phyloP scores from a whole-genome alignment of 1,140 invertebrate species.

The Lordiphosa clarofinis region DNA sequence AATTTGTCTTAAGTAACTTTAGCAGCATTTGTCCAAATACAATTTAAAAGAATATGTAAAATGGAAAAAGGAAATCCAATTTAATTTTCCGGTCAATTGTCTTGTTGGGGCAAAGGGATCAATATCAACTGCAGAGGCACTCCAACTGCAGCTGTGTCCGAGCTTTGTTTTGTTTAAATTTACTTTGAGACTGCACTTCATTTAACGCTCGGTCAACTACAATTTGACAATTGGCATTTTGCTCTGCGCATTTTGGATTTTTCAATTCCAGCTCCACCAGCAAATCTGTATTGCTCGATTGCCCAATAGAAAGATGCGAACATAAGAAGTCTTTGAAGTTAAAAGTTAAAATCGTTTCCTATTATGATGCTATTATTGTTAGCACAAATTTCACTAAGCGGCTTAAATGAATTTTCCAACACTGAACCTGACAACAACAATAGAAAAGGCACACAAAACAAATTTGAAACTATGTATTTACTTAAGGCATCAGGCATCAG shows the following conservation, averaged over 20 bases:
- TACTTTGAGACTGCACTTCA: slow-evolving; percentile 49
- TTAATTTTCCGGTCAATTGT: slow-evolving; percentile 57
- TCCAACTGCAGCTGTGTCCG: slow-evolving; percentile 15
- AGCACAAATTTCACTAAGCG: slow-evolving; percentile 61
- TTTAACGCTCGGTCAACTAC: slow-evolving; percentile 55
- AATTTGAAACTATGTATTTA: slow-evolving; percentile 74
- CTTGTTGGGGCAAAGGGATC: slow-evolving; percentile 41
- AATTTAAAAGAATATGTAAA: slow-evolving; percentile 17
- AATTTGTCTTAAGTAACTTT: slow-evolving; percentile 40
- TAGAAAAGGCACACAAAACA: slow-evolving; percentile 39
- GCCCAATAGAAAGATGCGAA: slow-evolving; percentile 11
- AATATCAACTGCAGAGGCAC: slow-evolving; percentile 25
- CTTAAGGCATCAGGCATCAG: slow-evolving; percentile 62
- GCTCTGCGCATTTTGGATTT: slow-evolving; percentile 8
- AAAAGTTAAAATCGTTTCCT: slow-evolving; percentile 55
- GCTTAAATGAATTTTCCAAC: slow-evolving; percentile 68
- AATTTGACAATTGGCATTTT: slow-evolving; percentile 33
- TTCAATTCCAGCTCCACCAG: slow-evolving; percentile 36
- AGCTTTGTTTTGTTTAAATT: slow-evolving; percentile 42
- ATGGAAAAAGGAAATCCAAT: slow-evolving; percentile 62
- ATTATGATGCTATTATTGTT: slow-evolving; percentile 68
- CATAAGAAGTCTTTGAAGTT: slow-evolving; percentile 8
- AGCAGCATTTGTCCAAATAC: slow-evolving; percentile 33
- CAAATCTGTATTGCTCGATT: slow-evolving; percentile 7
- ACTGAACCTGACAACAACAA: slow-evolving; percentile 20